A percentile compares a stretch with the other conserved stretches of the same genome.
Evolutionary conservation across 2,797 vertebrate species (phyloP).

Genomic region (Acanthis flammea): DNA sequence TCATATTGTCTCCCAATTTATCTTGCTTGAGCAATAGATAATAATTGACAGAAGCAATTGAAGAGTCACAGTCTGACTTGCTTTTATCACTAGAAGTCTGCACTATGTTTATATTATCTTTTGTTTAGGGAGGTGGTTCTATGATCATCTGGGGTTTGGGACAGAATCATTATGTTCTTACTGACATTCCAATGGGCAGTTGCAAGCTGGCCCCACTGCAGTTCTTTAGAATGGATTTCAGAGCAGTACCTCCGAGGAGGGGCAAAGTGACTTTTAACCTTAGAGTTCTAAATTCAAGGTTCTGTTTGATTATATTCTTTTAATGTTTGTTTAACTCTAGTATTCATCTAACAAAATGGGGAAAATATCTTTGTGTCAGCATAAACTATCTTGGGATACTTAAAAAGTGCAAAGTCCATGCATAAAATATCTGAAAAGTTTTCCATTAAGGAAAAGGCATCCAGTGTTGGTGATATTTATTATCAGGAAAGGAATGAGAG

Average conservation of each 20-base stretch:
- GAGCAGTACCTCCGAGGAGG: background rate
- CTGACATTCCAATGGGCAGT: background rate
- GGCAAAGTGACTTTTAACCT: background rate
- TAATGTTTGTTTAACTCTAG: background rate
- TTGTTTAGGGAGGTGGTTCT: background rate
- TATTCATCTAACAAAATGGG: background rate
- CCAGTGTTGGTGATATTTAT: background rate
- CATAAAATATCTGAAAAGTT: background rate
- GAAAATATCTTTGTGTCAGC: background rate
- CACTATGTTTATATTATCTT: background rate
- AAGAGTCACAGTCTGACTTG: background rate
- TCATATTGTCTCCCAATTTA: background rate
- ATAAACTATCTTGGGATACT: background rate
- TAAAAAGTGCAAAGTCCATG: background rate
- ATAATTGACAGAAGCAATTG: background rate
- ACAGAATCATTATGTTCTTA: background rate
- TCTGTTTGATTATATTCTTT: background rate
- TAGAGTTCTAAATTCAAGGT: background rate
- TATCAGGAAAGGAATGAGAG: background rate
- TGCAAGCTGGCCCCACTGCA: background rate
- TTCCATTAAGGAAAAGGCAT: background rate
- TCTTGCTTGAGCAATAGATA: background rate
- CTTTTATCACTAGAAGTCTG: background rate
- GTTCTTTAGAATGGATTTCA: background rate
- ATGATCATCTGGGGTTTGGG: background rate